These are phyloP conservation scores for Antidorcas marsupialis DNA, from an alignment of 2,113 vertebrate genomes.

Conservation along the genomic window DNA sequence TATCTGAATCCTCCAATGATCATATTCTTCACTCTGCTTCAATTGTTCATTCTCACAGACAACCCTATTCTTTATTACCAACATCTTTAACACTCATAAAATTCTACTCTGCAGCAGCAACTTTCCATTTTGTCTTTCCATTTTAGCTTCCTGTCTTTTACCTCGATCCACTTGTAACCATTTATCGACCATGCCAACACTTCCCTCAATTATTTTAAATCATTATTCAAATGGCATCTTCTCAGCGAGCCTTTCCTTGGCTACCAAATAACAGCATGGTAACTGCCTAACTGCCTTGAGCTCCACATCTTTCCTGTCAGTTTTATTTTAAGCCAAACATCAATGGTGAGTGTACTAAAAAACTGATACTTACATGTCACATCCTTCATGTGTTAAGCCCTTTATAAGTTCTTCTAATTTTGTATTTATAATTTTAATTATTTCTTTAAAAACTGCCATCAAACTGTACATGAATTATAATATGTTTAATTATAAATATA, in stretches of 20 bases:
- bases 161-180: not conserved
- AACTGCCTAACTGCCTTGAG: rapidly evolving
- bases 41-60: not conserved
- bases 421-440: not conserved
- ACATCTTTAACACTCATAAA: not conserved
- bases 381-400: not conserved
- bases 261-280: too few relatives aligned
- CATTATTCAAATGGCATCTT: not conserved
- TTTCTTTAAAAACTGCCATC: not conserved
- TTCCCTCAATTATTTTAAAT: not conserved
- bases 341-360: rapidly evolving
- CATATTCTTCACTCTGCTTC: not conserved
- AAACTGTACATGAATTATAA: not conserved
- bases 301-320: rapidly evolving
- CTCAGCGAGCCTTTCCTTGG: not conserved
- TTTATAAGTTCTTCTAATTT: not conserved
- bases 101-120: not conserved
- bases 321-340: not conserved
- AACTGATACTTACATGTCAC: not conserved
- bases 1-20: too few relatives aligned
- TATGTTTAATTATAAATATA: not conserved
- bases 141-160: not conserved
- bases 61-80: not conserved
- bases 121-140: not conserved
- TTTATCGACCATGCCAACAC: not conserved